These are phyloP conservation scores for Siphamia tubifer DNA, from an alignment of 2,113 vertebrate species.

Conservation along the genomic window DNA sequence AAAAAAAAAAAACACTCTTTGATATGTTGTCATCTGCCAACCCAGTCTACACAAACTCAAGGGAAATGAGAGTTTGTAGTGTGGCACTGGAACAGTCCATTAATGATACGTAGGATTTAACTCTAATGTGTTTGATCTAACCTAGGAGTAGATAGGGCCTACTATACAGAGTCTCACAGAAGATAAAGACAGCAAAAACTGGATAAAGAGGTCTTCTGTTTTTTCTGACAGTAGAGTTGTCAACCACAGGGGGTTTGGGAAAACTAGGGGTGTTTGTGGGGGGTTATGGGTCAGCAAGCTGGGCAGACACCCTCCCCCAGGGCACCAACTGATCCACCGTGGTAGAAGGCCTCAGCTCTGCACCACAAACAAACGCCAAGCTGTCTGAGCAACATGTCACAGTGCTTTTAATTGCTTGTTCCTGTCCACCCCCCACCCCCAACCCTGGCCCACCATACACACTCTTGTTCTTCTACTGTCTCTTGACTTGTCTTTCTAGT, in stretches of 20 bases:
- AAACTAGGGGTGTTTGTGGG: conserved; percentile 69
- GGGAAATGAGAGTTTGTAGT: background rate
- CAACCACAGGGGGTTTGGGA: conserved; percentile 68
- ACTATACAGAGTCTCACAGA: conserved; percentile 1
- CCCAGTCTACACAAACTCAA: conserved; percentile 27
- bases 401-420: conserved; percentile 78
- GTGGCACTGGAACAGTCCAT: conserved; percentile 2
- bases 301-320: conserved; percentile 72
- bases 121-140: conserved; percentile 9
- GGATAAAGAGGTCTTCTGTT: conserved; percentile 70
- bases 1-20: conserved; percentile 63
- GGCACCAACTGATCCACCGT: conserved; percentile 60
- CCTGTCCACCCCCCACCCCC: conserved; percentile 40
- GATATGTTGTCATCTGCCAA: conserved; percentile 40
- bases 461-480: conserved; percentile 7
- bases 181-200: conserved; percentile 53
- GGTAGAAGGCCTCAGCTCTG: conserved; percentile 67
- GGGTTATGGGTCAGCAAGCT: conserved; percentile 79
- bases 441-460: conserved; percentile 13
- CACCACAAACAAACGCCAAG: conserved; percentile 75
- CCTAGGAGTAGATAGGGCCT: background rate
- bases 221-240: conserved; percentile 75
- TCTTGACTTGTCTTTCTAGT: conserved; percentile 19
- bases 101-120: background rate
- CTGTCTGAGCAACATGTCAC: conserved; percentile 77